Conservation (phyloP, 2,113 vertebrate species). For the Bagarius yarrelli region DNA sequence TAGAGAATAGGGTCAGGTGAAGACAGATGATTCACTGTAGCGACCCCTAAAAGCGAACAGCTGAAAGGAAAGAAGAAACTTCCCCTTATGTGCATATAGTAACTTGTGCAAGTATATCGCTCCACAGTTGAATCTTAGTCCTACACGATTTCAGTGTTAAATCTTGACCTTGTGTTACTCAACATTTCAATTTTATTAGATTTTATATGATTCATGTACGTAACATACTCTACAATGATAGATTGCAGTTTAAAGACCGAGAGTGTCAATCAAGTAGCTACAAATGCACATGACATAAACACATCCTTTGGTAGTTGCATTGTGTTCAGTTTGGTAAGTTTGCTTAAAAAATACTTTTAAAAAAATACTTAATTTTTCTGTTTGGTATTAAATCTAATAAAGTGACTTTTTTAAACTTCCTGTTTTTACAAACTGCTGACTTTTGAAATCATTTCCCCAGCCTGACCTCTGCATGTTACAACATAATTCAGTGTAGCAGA, state of each 20-base stretch:
- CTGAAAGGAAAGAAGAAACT: too few relatives aligned
- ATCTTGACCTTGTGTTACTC: neutral
- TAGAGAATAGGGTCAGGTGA: too few relatives aligned
- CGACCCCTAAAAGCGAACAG: too few relatives aligned
- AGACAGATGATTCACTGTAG: too few relatives aligned
- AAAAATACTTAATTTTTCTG: neutral
- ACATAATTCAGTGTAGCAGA: neutral
- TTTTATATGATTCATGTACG: neutral
- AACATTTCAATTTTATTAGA: too few relatives aligned
- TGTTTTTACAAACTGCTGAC: slow-evolving; percentile 14
- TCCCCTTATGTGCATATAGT: neutral
- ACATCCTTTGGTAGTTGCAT: neutral
- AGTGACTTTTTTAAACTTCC: neutral
- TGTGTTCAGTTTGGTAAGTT: neutral
- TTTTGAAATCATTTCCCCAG: neutral
- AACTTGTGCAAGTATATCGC: neutral
- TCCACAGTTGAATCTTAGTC: neutral
- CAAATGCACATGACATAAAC: neutral
- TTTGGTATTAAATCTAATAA: neutral
- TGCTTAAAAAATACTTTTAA: neutral
- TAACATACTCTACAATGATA: neutral
- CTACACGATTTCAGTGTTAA: neutral
- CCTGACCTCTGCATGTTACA: slow-evolving; percentile 49
- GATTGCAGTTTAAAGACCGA: neutral
- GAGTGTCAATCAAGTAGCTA: neutral